phyloP scores from a whole-genome alignment of 2,113 vertebrate species.

The Epinephelus cyanopodus region DNA sequence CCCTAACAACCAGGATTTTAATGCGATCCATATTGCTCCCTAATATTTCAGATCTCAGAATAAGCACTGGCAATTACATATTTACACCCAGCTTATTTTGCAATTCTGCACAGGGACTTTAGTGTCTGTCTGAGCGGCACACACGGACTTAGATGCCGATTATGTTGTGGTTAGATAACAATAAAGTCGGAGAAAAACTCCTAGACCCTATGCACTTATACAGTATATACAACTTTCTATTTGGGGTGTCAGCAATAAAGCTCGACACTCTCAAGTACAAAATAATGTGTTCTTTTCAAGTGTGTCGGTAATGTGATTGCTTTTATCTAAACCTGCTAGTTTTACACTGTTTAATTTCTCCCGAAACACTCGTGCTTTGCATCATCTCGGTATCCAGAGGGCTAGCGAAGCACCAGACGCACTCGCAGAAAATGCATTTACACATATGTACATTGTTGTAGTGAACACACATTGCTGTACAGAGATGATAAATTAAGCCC shows the following conservation, averaged over 20 bases:
- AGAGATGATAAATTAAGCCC: constrained; percentile 69
- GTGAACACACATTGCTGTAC: constrained; percentile 53
- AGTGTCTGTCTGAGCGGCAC: constrained; percentile 64
- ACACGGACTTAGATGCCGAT: constrained; percentile 77
- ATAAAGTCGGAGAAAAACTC: constrained; percentile 73
- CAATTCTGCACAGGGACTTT: constrained; percentile 80
- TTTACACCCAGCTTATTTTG: constrained; percentile 86
- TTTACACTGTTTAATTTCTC: constrained; percentile 77
- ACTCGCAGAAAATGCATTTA: constrained; percentile 59
- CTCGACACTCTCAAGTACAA: constrained; percentile 65
- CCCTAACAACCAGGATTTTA: constrained; percentile 85
- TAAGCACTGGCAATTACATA: constrained; percentile 86
- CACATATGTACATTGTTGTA: constrained; percentile 62
- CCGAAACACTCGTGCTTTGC: constrained; percentile 56
- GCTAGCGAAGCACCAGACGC: constrained; percentile 50
- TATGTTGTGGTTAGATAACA: constrained; percentile 80
- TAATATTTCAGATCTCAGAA: constrained; percentile 86
- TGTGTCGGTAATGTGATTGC: constrained; percentile 78
- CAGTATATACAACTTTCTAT: constrained; percentile 75
- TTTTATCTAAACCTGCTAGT: constrained; percentile 82
- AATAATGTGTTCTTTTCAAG: constrained; percentile 80
- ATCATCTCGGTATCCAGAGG: constrained; percentile 71
- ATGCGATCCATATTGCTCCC: constrained; percentile 84
- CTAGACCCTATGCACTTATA: constrained; percentile 59
- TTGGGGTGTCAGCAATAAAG: constrained; percentile 81